Conservation (phyloP, 2,888 invertebrate species). For the Ypsolopha scabrella region DNA sequence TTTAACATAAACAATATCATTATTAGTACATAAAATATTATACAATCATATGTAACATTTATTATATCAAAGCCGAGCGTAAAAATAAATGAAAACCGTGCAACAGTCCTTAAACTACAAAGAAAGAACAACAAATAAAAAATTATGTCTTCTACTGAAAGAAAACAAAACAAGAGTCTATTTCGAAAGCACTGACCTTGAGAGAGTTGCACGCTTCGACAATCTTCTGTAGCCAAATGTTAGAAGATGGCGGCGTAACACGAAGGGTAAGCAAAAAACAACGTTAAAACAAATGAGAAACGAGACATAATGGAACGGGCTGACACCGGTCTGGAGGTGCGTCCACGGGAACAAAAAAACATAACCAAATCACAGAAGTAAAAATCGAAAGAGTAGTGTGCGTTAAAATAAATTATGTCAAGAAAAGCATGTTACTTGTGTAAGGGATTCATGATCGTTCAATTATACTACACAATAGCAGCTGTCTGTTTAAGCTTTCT, state of each 20-base stretch:
- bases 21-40: no score
- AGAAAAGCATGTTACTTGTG: no score
- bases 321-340: conserved; percentile 10
- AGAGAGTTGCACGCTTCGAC: conserved; percentile 94
- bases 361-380: neutral
- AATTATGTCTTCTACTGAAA: neutral
- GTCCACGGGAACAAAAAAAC: neutral
- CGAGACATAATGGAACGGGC: conserved; percentile 15
- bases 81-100: conserved; percentile 39
- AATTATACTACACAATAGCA: no score
- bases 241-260: conserved; percentile 38
- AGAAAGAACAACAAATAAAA: neutral
- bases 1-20: conserved; percentile 16
- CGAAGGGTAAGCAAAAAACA: conserved; percentile 47
- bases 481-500: no score
- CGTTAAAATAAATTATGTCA: neutral
- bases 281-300: conserved; percentile 25
- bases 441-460: no score
- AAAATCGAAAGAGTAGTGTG: neutral
- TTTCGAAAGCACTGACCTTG: conserved; percentile 75
- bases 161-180: neutral
- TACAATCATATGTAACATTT: conserved; percentile 4
- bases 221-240: conserved; percentile 81
- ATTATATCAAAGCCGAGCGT: conserved; percentile 24
- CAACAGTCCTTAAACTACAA: conserved; percentile 27